phyloP scores from a whole-genome alignment of 2,113 vertebrate genomes.

The Aegithalos caudatus region DNA sequence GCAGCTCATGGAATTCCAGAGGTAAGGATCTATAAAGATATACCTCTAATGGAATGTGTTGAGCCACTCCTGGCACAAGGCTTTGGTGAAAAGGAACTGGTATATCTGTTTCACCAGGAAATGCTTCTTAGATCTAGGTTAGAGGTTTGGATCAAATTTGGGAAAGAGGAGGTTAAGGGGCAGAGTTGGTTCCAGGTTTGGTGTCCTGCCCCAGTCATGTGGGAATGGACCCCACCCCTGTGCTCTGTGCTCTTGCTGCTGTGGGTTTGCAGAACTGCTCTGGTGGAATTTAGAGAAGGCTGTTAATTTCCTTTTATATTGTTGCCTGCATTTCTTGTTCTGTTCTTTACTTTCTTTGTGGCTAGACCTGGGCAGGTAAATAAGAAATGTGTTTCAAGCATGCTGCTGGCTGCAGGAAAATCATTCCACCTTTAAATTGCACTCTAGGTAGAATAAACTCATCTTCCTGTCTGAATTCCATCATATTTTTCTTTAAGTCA shows the following conservation, averaged over 20 bases:
- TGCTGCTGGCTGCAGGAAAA: not conserved
- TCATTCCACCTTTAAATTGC: not conserved
- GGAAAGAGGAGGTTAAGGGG: not conserved
- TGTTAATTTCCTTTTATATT: not conserved
- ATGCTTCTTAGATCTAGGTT: not conserved
- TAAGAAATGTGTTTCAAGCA: fast-evolving
- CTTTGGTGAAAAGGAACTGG: not conserved
- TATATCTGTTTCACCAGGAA: not conserved
- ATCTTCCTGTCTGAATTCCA: not conserved
- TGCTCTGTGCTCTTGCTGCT: not conserved
- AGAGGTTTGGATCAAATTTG: not conserved
- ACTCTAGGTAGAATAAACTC: not conserved
- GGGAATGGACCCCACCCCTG: fast-evolving
- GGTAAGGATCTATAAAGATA: not conserved
- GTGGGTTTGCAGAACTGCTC: not conserved
- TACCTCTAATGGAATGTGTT: fast-evolving
- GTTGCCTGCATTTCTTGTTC: fast-evolving
- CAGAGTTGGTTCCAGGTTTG: not conserved
- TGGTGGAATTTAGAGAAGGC: not conserved
- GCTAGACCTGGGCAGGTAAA: not conserved
- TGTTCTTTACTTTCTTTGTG: not conserved
- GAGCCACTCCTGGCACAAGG: not conserved
- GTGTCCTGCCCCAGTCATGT: fast-evolving
- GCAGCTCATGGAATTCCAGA: not conserved
- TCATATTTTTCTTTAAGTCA: not conserved